These are phyloP conservation scores for Bombus impatiens DNA, from an alignment of 1,140 invertebrate genomes.

Conservation along the genomic window DNA sequence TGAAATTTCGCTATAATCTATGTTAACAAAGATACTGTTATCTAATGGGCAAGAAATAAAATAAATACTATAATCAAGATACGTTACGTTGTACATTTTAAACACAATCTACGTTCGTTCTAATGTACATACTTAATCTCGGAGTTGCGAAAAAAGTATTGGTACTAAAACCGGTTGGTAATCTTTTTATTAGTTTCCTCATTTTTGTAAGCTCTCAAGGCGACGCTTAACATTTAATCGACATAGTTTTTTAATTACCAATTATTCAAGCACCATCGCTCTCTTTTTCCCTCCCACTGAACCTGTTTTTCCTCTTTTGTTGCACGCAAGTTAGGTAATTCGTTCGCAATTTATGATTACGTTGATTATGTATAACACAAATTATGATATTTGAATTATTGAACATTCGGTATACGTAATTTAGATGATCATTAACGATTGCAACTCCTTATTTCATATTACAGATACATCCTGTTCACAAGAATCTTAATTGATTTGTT, in stretches of 20 bases:
- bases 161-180: background rate
- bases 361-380: background rate
- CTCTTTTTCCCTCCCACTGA: background rate
- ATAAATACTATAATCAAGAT: conserved; percentile 9
- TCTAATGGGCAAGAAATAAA: background rate
- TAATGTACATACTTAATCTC: no score
- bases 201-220: background rate
- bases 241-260: background rate
- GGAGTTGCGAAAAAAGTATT: no score
- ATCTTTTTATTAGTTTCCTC: background rate
- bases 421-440: background rate
- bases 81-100: background rate
- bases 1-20: background rate
- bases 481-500: background rate
- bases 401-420: background rate
- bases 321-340: background rate
- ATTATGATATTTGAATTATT: conserved; percentile 5
- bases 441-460: background rate
- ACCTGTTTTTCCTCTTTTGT: background rate
- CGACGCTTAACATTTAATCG: background rate
- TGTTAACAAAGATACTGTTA: conserved; percentile 4
- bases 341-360: background rate
- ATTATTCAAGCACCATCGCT: no score
- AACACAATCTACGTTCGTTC: background rate
- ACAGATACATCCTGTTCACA: background rate